Evolutionary conservation across 2,113 vertebrate species (phyloP), one percentile per base, ranked within the genome.

Genomic region (Paraplagusia blochii): DNA sequence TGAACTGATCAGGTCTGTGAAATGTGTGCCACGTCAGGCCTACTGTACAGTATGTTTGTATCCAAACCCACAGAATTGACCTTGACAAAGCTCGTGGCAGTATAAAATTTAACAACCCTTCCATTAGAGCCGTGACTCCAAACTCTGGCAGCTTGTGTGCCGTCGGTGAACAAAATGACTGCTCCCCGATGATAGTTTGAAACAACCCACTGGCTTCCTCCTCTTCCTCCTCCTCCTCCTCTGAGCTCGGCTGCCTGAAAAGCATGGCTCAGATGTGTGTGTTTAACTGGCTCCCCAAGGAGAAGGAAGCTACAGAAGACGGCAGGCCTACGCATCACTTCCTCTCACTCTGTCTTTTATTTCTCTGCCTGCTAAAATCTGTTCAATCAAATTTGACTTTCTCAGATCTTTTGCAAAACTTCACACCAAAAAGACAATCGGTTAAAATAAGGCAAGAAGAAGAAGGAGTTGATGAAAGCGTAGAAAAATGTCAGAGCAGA

Each of bases 211-310:
- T 72, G 60, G 60, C 59, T 81, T 58, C 63, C 62, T 81, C 74
- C n/a, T n/a, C n/a, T n/a, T n/a, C n/a, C n/a, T n/a, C 59, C 80
- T 58, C 63, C 62, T 81, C 74, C 51, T 39, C 61, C 58, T 72
- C 49, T 7, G 45, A 58, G 66, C 48, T 5, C 11, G 13, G 61
- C 71, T 53, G 74, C 68, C 62, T 77, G 66, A 73, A 63, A 17
- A 53, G 50, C 45, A 60, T 1, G 10, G 53, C 54, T 79, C 55
- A 66, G 77, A 76, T 67, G 68, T 79, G 81, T 84, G 81, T 84
- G 69, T 86, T 84, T 85, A 84, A 80, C 74, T 58, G 64, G 69
- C 63, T 81, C 81, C 74, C 83, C 9, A 17, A 74, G 74, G 76
- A 74, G 57, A 58, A 29, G 44, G 68, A 59, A 66, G 70, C 53